Percentiles rank a stretch among this genome's conserved stretches.
phyloP scores from a whole-genome alignment of 2,113 vertebrate species.

The Tupaia tana region DNA sequence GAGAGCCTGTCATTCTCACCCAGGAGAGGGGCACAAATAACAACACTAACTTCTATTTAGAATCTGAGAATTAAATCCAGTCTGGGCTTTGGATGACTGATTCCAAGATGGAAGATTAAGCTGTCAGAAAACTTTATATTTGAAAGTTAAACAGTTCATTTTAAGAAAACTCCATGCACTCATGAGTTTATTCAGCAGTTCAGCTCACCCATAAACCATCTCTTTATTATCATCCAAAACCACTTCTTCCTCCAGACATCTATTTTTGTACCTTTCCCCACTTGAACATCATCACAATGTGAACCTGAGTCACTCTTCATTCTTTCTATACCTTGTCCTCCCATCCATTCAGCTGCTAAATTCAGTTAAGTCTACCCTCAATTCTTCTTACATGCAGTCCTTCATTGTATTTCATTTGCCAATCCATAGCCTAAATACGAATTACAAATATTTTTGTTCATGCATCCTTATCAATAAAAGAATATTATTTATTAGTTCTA shows the following conservation, averaged over 20 bases:
- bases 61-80: not conserved
- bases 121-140: not conserved
- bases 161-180: not conserved
- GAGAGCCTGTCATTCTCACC: constrained; percentile 38
- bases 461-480: not conserved
- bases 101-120: not conserved
- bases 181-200: not conserved
- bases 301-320: not conserved
- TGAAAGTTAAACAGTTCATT: not conserved
- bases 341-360: not conserved
- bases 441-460: not conserved
- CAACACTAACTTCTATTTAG: constrained; percentile 62
- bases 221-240: not conserved
- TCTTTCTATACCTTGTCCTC: not conserved
- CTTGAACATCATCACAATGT: too few relatives aligned
- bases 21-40: not conserved
- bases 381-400: not conserved
- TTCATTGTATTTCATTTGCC: not conserved
- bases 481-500: not conserved
- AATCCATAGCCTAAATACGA: not conserved
- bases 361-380: not conserved
- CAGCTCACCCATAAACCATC: not conserved
- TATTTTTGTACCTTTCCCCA: not conserved
- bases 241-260: not conserved
- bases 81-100: not conserved